Evolutionary conservation across 2,888 invertebrate genomes (phyloP), one percentile per base, ranked within the genome.

Genomic region (Cyclophora albipunctata): DNA sequence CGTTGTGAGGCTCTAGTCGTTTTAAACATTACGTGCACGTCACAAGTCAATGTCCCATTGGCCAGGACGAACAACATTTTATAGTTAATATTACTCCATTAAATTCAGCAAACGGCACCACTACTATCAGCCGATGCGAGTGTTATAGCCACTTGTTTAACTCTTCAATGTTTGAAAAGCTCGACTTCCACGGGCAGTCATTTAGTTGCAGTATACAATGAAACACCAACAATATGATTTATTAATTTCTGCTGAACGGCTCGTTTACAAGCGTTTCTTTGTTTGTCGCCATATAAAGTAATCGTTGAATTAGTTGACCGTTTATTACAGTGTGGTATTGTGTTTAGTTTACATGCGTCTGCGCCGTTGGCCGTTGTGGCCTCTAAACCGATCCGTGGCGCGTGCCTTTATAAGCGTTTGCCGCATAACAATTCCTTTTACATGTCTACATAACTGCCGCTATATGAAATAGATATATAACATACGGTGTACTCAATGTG

Each of bases 371-470:
- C 48, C 60, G 61, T 57, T 58, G 63, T 63, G 71, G 68, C 70
- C 70, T 70, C 68, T 66, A 66, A 62, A 70, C 55, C 67, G 63
- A 63, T 59, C 65, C 64, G 64, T 69, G 77, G 75, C 82, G 78
- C 80, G 82, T 82, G 81, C 82, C 75, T 69, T 55, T 57, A 59
- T 66, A 58, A 68, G 71, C 71, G 69, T 69, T 73, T 62, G 67
- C 63, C 71, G 79, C 79, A 79, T 80, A 77, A 76, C 76, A 81
- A 79, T 79, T 62, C 61, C 59, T 60, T 67, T 66, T 62, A 61
- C 60, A 63, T 61, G 63, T 60, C 50, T 59, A 60, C 51, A 63
- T 52, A 53, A 60, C 59, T 67, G 64, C 7, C 20, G 20, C 20
- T 20, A 42, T 42, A 42, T 20, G 42, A 42, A 42, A 20, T 42